These are phyloP conservation scores for Macrobrachium nipponense DNA, from an alignment of 1,140 invertebrate genomes.

Conservation along the genomic window DNA sequence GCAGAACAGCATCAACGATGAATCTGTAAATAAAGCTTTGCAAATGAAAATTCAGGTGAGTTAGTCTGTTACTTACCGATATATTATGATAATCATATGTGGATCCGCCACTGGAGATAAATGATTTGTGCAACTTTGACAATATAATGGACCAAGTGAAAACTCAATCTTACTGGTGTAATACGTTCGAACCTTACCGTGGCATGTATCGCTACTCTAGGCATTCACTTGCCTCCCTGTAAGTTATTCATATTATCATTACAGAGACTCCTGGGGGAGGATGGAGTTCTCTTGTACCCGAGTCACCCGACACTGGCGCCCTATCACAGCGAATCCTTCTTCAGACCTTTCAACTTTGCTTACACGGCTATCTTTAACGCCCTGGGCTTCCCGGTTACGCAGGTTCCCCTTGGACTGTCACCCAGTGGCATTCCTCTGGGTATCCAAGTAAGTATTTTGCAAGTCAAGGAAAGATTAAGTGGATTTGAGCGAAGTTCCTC, in stretches of 20 bases:
- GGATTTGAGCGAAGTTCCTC: too few relatives aligned
- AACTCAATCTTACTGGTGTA: too few relatives aligned
- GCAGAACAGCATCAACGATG: not conserved
- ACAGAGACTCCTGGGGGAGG: constrained; percentile 74
- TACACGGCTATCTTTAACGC: constrained; percentile 92
- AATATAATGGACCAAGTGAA: too few relatives aligned
- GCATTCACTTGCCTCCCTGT: not conserved
- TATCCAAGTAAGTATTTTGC: constrained; percentile 65
- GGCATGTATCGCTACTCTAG: too few relatives aligned
- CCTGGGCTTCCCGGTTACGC: constrained; percentile 85
- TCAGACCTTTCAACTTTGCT: constrained; percentile 82
- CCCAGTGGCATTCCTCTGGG: constrained; percentile 84
- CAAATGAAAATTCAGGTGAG: constrained; percentile 80
- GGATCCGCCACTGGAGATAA: too few relatives aligned
- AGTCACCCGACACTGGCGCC: constrained; percentile 82
- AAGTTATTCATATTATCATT: constrained; percentile 7
- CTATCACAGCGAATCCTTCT: constrained; percentile 82
- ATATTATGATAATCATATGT: too few relatives aligned
- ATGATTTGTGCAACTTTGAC: too few relatives aligned
- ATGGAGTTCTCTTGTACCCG: constrained; percentile 89
- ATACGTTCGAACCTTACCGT: too few relatives aligned
- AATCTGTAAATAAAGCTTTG: constrained; percentile 69
- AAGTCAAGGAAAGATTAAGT: not conserved
- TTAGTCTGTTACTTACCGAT: not conserved
- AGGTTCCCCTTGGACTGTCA: constrained; percentile 88